Base-by-base conservation (phyloP, 1,140 invertebrate species). In the Pygmarrhopalites habei region DNA sequence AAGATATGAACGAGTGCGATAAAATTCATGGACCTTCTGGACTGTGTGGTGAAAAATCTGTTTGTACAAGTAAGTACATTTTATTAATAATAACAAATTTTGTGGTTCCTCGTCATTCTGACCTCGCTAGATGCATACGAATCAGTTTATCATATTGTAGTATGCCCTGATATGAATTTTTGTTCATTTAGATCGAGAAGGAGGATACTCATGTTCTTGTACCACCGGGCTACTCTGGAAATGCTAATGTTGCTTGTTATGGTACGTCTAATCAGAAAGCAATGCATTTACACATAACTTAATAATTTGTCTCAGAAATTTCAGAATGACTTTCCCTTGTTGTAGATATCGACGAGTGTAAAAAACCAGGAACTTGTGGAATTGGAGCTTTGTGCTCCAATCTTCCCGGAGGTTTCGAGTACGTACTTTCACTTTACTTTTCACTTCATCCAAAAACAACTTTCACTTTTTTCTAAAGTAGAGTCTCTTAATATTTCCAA, bases 1-100 rank as follows among this genome's bases (percentile, higher is more conserved):
- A 29, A 85, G 92, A 95, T 76, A 88, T 98, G 64, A 84, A 98
- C 74, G 95, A 98, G 79, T 98, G 95, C 74, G 89, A 91, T 71
- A 77, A 77, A 35, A 74, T 82, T 14, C 82, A 86, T 71, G 89
- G 89, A 58, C 84, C 85, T 7, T 86, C 82, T 43, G 90, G 89
- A 64, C 81, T 85, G 60, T 95, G 92, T 76, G 90, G 89, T 17
- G 77, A 79, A 63, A 90, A 93, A 74, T 86, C 91, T 7, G 74
- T 83, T n/a, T 95, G 93, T 74, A 83, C 82, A 4, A 95, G 96
- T 72, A 82, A 81, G 0, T 82, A 84, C n/a, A n/a, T n/a, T n/a
- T n/a, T n/a, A n/a, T n/a, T n/a, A n/a, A n/a, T n/a, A n/a, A n/a
- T n/a, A n/a, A n/a, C n/a, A n/a, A n/a, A n/a, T n/a, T n/a, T 7